Conservation (phyloP, 2,797 vertebrate species). For the Acrossocheilus wenchowensis region DNA sequence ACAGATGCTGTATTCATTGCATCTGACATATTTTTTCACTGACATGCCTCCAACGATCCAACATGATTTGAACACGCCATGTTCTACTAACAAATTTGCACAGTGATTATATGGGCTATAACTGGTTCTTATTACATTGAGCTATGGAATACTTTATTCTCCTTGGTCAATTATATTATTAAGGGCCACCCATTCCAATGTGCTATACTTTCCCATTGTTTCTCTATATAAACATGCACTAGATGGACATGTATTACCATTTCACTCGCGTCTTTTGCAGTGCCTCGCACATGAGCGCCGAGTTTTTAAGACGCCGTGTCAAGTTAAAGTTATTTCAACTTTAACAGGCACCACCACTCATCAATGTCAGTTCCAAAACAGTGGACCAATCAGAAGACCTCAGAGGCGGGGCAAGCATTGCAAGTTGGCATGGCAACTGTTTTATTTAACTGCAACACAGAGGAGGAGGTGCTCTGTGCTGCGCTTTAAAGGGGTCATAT, state of each 20-base stretch:
- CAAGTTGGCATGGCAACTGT: background rate
- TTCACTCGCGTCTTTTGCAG: background rate
- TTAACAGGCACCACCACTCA: background rate
- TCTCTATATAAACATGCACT: background rate
- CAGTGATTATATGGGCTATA: too few relatives aligned
- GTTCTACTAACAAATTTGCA: too few relatives aligned
- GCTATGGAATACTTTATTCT: too few relatives aligned
- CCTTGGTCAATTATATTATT: background rate
- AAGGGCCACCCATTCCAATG: background rate
- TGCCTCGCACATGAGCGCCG: background rate
- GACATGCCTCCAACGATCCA: too few relatives aligned
- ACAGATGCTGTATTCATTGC: too few relatives aligned
- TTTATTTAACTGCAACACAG: background rate
- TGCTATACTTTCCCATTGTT: too few relatives aligned
- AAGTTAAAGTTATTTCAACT: background rate
- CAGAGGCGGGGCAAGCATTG: background rate
- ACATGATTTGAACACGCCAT: too few relatives aligned
- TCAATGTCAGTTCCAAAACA: background rate
- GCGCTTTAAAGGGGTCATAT: too few relatives aligned
- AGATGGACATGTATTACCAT: background rate
- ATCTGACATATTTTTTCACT: too few relatives aligned
- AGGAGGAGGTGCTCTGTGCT: too few relatives aligned
- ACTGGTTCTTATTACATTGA: too few relatives aligned
- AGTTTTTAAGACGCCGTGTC: too few relatives aligned
- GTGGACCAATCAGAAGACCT: background rate